Conservation (phyloP, 1,140 invertebrate species). For the Drosophila sturtevanti region DNA sequence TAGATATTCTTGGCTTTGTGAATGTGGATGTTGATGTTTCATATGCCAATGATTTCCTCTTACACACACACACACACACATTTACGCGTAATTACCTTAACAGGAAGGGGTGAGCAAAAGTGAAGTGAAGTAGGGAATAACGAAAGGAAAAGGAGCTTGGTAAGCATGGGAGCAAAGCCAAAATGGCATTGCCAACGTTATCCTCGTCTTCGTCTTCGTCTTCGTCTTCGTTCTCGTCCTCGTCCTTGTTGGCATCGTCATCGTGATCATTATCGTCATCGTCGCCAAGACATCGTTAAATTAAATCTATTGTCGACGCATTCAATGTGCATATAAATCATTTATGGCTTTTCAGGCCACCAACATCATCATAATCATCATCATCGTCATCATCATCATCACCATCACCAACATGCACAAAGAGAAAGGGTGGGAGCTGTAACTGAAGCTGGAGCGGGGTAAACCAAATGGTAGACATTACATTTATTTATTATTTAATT, state of each 20-base stretch:
- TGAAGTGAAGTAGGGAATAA: neutral
- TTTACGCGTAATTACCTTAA: conserved; percentile 68
- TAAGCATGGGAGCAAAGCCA: conserved; percentile 45
- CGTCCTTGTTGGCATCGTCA: conserved; percentile 19
- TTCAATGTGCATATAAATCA: conserved; percentile 75
- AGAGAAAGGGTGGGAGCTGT: neutral
- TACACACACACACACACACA: conserved; percentile 25
- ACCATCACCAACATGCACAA: conserved; percentile 25
- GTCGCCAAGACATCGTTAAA: conserved; percentile 71
- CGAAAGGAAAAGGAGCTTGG: conserved; percentile 13
- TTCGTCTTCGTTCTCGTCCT: conserved; percentile 25
- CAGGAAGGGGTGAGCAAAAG: neutral
- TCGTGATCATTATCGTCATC: conserved; percentile 38
- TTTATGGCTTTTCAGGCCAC: conserved; percentile 59
- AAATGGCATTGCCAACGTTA: conserved; percentile 49
- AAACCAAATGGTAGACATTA: conserved; percentile 69
- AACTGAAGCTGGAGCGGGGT: neutral
- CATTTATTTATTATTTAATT: conserved; percentile 76
- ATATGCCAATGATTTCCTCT: conserved; percentile 22
- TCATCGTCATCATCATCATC: conserved; percentile 16
- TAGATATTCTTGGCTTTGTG: no score
- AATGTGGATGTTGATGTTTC: conserved; percentile 35
- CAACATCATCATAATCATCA: neutral
- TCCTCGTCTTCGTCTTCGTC: conserved; percentile 21
- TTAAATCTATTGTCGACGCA: conserved; percentile 74